Base-by-base conservation (phyloP, 2,797 vertebrate genomes). In the Galaxias olidus region DNA sequence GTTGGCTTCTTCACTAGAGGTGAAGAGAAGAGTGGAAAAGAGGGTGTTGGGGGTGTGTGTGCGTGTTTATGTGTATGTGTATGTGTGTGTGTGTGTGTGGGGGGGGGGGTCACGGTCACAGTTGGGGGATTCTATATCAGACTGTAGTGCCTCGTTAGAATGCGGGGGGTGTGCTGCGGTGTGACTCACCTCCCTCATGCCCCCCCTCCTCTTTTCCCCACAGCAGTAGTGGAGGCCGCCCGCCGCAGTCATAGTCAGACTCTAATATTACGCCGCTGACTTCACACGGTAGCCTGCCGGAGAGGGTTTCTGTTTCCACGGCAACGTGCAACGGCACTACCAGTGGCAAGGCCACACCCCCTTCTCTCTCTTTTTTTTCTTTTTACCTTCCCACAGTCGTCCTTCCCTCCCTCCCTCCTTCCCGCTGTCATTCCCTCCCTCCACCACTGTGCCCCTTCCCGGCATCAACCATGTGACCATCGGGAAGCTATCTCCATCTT, bases 251-350 rank as follows among this genome's bases (percentile, higher is more conserved):
- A 76, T 81, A 90, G 90, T 90, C 89, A 87, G 88, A 72, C 68
- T 86, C 87, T 89, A 84, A 87, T 86, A 89, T 90, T 85, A 82
- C 66, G 85, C 84, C 78, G 84, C 87, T 90, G 90, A 90, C 90
- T 90, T 89, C 87, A 90, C 88, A 84, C 83, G 30, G 51, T 63
- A 81, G 86, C 88, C 88, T 86, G 86, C 84, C 66, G 84, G 87
- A 86, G 84, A 86, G 30, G 30, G 30, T 30, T 86, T 84, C 82
- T 79, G 90, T 92, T 92, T 87, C 91, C 87, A 91, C 74, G 88
- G 90, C 88, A 90, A 92, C n/a, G n/a, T n/a, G n/a, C n/a, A n/a
- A n/a, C n/a, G n/a, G n/a, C n/a, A n/a, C 90, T 30, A 30, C 71
- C 61, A 76, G 71, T 82, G 75, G 75, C 69, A 55, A 49, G 78